Percentiles rank a stretch among this genome's conserved stretches.
phyloP scores from a whole-genome alignment of 2,113 vertebrate species.

The Sakesphorus luctuosus region DNA sequence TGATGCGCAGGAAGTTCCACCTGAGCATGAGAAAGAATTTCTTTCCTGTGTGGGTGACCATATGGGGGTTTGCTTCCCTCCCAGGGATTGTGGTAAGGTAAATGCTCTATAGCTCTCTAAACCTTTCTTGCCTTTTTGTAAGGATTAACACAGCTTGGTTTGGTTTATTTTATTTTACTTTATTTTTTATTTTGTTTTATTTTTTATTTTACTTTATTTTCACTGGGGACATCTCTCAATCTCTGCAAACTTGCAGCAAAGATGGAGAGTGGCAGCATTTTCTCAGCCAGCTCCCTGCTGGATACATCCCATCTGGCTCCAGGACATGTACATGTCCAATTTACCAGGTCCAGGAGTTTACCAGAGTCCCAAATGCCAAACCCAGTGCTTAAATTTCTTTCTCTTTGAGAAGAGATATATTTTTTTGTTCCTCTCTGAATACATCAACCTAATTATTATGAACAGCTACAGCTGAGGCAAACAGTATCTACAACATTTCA shows the following conservation, averaged over 20 bases:
- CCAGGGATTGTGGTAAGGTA: not conserved
- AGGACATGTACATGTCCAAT: not conserved
- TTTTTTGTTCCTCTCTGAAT: not conserved
- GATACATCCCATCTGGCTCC: not conserved
- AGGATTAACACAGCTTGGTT: not conserved
- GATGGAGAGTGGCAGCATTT: not conserved
- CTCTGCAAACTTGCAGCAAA: not conserved
- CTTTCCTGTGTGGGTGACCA: not conserved
- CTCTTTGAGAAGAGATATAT: not conserved
- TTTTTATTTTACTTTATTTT: not conserved
- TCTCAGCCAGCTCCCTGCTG: not conserved
- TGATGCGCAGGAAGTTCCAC: not conserved
- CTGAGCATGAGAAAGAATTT: no score
- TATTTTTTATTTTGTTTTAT: not conserved
- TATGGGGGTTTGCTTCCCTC: not conserved
- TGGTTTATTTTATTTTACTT: not conserved
- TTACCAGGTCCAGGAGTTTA: not conserved
- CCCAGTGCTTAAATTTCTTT: not conserved
- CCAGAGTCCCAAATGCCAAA: not conserved
- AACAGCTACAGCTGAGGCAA: slow-evolving; percentile 20
- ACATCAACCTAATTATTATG: slow-evolving; percentile 14
- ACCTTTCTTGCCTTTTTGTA: not conserved
- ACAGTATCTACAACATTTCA: slow-evolving; percentile 22
- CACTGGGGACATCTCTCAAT: not conserved
- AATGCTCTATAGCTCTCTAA: not conserved